Base-by-base conservation (phyloP, 2,888 invertebrate genomes). In the Trichogramma dendrolimi region DNA sequence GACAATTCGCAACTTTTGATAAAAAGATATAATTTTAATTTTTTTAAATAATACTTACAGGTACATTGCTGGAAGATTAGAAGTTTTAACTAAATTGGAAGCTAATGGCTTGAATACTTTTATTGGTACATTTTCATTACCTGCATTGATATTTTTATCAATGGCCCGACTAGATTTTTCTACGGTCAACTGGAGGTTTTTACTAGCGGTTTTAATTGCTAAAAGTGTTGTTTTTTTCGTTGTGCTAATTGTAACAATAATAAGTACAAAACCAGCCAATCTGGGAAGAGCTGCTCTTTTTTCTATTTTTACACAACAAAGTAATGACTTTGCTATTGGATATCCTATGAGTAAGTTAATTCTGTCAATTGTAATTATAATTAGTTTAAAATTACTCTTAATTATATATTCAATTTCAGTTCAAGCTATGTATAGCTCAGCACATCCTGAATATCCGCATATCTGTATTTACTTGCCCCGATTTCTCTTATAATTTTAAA, bases 301-400 rank as follows among this genome's bases (percentile, higher is more conserved):
- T 83, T 93, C 92, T 14, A 96, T 97, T 73, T 96, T 96, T 79
- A 91, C 92, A 71, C 96, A 96, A 0, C 96, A 96, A 78, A 96
- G 95, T 77, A 97, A 97, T 83, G 97, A 97, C 80, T 96, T 97
- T 82, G 96, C 97, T 27, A 86, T 97, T 70, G 96, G 96, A 65
- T 95, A 90, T 81, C 96, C 97, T 5, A 94, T 96, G 71, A 89
- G 95, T 93, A 83, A 86, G 83, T 81, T 44, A 60, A 51, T 27
- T 38, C 4, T 27, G 14, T 1, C 7, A 51, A 46, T 47, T 56
- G 14, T 14, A 14, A 38, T 58, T 41, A 47, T 47, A 14, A 14
- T 48, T 60, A 27, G 6, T 44, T 38, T 2, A 55, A 49, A 48
- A 40, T 27, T 42, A 55, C 5, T 54, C 11, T 55, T 55, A 14